These are phyloP conservation scores for Drosophila willistoni DNA, from an alignment of 1,140 invertebrate genomes.

Conservation along the genomic window DNA sequence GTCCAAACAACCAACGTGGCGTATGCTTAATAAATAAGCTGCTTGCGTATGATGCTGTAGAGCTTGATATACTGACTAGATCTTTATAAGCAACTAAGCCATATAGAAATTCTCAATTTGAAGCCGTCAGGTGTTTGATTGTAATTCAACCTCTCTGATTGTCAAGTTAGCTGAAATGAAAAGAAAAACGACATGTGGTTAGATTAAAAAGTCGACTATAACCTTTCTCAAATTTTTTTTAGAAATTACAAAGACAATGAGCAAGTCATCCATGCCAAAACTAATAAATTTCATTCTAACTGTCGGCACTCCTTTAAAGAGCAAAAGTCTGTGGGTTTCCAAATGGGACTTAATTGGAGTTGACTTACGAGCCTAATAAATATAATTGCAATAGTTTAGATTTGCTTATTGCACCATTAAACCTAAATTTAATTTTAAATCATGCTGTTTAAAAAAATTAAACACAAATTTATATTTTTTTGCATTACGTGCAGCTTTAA, in stretches of 20 bases:
- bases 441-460: background rate
- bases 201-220: background rate
- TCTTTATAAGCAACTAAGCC: constrained; percentile 10
- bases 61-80: background rate
- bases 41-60: constrained; percentile 41
- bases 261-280: no score
- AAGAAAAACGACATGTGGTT: background rate
- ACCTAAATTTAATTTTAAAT: no score
- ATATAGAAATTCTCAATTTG: constrained; percentile 19
- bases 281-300: no score
- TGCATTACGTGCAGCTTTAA: constrained; percentile 1
- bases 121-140: constrained; percentile 33
- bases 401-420: no score
- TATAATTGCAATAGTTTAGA: no score
- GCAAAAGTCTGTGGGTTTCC: no score
- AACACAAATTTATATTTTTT: background rate
- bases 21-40: constrained; percentile 67
- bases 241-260: no score
- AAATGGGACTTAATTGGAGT: no score
- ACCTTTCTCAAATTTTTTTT: no score
- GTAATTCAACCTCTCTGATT: constrained; percentile 38
- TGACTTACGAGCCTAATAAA: no score
- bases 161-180: constrained; percentile 39
- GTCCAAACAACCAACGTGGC: constrained; percentile 36
- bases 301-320: no score